Evolutionary conservation across 2,888 invertebrate species (phyloP).

Genomic region (Iselma pallidipennis): DNA sequence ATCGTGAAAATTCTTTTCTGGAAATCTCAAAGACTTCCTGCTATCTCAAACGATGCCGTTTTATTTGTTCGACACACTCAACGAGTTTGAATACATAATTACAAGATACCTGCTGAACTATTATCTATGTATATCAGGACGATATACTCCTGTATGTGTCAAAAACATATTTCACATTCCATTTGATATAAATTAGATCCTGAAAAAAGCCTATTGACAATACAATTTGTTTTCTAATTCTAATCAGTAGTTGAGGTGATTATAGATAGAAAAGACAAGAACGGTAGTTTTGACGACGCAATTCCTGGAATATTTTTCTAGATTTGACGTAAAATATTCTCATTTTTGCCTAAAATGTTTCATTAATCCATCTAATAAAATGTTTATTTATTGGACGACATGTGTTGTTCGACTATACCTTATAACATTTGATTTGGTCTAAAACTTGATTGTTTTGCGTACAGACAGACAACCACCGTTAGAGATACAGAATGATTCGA

Average conservation of each 20-base stretch:
- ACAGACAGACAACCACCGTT: neutral
- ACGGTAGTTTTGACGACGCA: neutral
- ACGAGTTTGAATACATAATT: constrained; percentile 5
- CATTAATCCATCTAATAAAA: no score
- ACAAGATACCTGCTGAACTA: constrained; percentile 1
- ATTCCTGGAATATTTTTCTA: constrained; percentile 2
- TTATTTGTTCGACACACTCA: constrained; percentile 2
- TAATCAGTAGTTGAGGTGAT: neutral
- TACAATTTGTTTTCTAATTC: no score
- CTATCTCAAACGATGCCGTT: neutral
- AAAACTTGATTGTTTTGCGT: neutral
- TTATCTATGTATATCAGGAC: neutral
- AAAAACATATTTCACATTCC: constrained; percentile 1
- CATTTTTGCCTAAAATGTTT: no score
- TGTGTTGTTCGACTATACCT: neutral
- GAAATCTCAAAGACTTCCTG: constrained; percentile 5
- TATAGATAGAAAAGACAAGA: neutral
- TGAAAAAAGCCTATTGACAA: no score
- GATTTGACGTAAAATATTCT: no score
- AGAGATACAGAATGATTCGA: neutral
- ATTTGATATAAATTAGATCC: neutral
- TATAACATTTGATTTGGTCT: neutral
- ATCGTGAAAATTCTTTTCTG: constrained; percentile 3
- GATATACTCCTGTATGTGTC: neutral
- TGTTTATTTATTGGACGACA: constrained; percentile 7